Evolutionary conservation across 2,797 vertebrate species (phyloP), one percentile per base, ranked within the genome.

Genomic region (Enteromius treurensis): DNA sequence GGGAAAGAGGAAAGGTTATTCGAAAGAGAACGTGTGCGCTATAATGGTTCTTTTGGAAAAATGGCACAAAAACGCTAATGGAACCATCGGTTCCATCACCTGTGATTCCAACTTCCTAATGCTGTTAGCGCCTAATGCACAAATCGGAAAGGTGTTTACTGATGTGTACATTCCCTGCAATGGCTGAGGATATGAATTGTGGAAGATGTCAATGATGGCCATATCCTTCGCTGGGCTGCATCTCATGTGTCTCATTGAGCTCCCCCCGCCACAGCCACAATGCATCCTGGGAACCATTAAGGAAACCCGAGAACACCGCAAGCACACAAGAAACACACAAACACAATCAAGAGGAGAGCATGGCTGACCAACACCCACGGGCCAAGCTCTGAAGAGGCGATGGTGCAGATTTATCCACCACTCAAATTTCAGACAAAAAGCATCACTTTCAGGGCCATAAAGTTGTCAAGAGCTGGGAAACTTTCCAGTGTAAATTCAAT

Each of bases 261-360:
- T 88, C 93, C 90, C 87, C 90, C 87, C 89, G 92, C 92, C 89
- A 92, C 92, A 93, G 93, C 94, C 94, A 95, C 94, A 94, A 74
- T 92, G 94, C 94, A 95, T 94, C 94, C 92, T 95, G 95, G 94
- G 94, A 95, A 94, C 94, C 94, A 95, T 95, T 95, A 95, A 92
- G 91, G 94, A 94, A 95, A 95, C 92, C 91, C 83, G 94, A 95
- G 95, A 95, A 90, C 91, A 94, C 93, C 94, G 84, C 93, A 94
- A 91, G 90, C 92, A 90, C 92, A 93, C 90, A 92, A 93, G 93
- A 94, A 93, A 90, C 86, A 90, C 88, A 94, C 94, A 95, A 94
- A 95, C 93, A 95, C 88, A 90, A 90, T 91, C 88, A 90, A 86
- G 84, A 83, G 10, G 82, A 86, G 87, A 77, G 90, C 77, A 86